These are phyloP conservation scores for Eupithecia dodoneata DNA, from an alignment of 2,888 invertebrate genomes.

Conservation along the genomic window DNA sequence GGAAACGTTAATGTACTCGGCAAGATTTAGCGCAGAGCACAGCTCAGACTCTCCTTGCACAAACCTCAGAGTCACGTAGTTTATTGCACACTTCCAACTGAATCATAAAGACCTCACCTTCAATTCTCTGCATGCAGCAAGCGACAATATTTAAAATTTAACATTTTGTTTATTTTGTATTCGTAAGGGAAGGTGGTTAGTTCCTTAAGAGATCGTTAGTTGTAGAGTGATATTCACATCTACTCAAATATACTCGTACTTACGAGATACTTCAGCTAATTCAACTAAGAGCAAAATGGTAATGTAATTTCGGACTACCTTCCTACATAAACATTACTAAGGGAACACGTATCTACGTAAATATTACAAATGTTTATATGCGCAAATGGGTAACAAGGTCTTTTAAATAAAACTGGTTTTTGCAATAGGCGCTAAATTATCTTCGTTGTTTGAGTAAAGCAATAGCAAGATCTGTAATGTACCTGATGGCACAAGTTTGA, in stretches of 20 bases:
- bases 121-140: constrained; percentile 7
- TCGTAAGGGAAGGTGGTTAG: not conserved
- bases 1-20: constrained; percentile 79
- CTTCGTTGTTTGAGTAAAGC: not conserved
- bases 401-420: not conserved
- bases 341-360: not conserved
- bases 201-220: not conserved
- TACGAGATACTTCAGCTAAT: constrained; percentile 28
- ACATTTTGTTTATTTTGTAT: not conserved
- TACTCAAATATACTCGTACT: not conserved
- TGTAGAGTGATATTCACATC: not conserved
- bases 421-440: not conserved
- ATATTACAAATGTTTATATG: not conserved
- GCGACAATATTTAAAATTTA: constrained; percentile 15
- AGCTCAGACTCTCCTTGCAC: constrained; percentile 52
- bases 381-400: not conserved
- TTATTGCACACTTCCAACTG: constrained; percentile 40
- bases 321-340: constrained; percentile 30
- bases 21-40: constrained; percentile 71
- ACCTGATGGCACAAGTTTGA: constrained; percentile 25
- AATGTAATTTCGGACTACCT: constrained; percentile 37
- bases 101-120: constrained; percentile 25
- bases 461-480: constrained; percentile 1
- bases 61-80: constrained; percentile 44
- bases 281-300: constrained; percentile 38